Evolutionary conservation across 1,140 invertebrate species (phyloP).

Genomic region (Drosophila paulistorum): DNA sequence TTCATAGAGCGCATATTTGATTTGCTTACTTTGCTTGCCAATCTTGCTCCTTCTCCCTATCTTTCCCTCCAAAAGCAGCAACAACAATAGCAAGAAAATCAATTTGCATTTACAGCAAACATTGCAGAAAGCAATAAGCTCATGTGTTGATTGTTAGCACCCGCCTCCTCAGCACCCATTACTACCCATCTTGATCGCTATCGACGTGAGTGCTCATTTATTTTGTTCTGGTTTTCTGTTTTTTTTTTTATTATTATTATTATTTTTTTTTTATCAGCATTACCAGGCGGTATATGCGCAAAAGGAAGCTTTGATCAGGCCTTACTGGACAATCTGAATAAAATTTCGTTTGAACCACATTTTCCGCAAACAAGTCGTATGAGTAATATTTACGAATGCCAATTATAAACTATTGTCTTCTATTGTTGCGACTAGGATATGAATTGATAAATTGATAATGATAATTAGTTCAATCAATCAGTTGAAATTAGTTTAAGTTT

Average conservation of each 20-base stretch:
- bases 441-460: no score
- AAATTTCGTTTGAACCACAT: no score
- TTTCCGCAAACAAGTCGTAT: no score
- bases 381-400: no score
- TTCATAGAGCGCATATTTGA: constrained; percentile 49
- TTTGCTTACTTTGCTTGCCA: constrained; percentile 36
- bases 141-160: constrained; percentile 57
- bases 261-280: constrained; percentile 59
- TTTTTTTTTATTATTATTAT: neutral
- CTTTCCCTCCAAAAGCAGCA: neutral
- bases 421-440: no score
- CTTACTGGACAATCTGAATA: no score
- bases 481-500: neutral
- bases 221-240: neutral
- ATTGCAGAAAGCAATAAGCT: constrained; percentile 63
- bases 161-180: neutral
- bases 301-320: no score
- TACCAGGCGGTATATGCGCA: constrained; percentile 42
- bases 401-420: no score
- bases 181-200: neutral
- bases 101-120: constrained; percentile 65
- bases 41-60: neutral
- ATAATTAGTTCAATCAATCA: neutral
- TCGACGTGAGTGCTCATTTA: constrained; percentile 14
- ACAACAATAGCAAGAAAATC: constrained; percentile 36